Evolutionary conservation across 2,797 vertebrate species (phyloP).

Genomic region (Sebastes aleutianus): DNA sequence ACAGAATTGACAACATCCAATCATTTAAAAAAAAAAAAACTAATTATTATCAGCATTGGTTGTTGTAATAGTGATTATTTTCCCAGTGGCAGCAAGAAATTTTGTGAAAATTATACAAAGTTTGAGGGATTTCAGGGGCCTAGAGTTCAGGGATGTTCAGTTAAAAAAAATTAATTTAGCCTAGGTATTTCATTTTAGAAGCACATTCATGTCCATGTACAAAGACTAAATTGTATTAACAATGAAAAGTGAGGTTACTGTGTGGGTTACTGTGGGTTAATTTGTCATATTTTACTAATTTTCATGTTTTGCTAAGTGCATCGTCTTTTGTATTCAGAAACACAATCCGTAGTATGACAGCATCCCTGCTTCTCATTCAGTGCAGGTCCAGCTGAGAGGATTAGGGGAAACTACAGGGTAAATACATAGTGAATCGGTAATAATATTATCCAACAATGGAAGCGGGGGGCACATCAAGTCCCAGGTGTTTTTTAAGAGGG

Average conservation of each 20-base stretch:
- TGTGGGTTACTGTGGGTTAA: background rate
- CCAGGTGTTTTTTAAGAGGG: constrained; percentile 26
- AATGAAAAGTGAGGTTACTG: background rate
- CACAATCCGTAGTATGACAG: constrained; percentile 14
- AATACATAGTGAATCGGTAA: constrained; percentile 55
- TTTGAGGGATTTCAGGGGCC: background rate
- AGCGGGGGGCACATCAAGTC: constrained; percentile 25
- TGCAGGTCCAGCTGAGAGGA: constrained; percentile 22
- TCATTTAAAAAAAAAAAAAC: background rate
- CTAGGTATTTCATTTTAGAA: background rate
- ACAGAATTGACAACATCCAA: background rate
- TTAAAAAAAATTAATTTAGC: background rate
- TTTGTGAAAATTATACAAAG: background rate
- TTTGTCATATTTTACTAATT: background rate
- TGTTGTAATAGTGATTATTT: background rate
- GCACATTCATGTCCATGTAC: background rate
- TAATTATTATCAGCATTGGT: background rate
- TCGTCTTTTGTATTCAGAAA: constrained; percentile 11
- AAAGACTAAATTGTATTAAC: background rate
- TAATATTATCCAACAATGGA: constrained; percentile 51
- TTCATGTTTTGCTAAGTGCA: background rate
- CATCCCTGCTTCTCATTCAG: constrained; percentile 39
- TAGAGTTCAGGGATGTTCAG: background rate
- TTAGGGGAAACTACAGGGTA: constrained; percentile 52
- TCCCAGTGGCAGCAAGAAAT: background rate